Conservation (phyloP, 2,888 invertebrate species). For the Thysanoteuthis rhombus region DNA sequence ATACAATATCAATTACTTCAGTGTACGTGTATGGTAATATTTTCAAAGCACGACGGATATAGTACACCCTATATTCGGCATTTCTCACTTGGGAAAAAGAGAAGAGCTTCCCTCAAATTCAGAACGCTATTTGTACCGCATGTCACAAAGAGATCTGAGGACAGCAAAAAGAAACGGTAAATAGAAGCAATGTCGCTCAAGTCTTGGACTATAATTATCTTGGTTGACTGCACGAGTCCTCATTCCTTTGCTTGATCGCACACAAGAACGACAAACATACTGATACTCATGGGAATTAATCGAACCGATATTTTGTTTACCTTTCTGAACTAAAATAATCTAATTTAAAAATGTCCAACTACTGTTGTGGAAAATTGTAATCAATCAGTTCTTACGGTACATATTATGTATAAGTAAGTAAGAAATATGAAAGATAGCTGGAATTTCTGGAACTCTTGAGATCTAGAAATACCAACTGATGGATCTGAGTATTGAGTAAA, state of each 20-base stretch:
- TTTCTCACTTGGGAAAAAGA: neutral
- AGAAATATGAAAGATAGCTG: too few species aligned
- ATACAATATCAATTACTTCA: neutral
- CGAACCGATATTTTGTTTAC: neutral
- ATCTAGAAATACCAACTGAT: too few species aligned
- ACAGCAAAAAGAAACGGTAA: neutral
- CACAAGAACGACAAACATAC: neutral
- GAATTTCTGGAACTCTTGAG: too few species aligned
- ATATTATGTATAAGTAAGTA: too few species aligned
- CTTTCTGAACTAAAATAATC: neutral
- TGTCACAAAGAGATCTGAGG: neutral
- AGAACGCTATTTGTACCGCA: neutral
- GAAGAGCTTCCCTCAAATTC: neutral
- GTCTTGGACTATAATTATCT: neutral
- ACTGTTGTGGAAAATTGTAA: too few species aligned
- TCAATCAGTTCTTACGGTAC: too few species aligned
- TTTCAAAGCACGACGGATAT: neutral
- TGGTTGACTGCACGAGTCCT: neutral
- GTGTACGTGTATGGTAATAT: neutral
- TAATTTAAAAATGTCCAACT: neutral
- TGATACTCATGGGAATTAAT: neutral
- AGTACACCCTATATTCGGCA: neutral
- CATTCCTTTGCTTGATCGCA: neutral
- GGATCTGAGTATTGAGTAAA: too few species aligned
- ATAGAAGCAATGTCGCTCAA: neutral